Base-by-base conservation (phyloP, 1,140 invertebrate species). In the Tetramorium alpestre region DNA sequence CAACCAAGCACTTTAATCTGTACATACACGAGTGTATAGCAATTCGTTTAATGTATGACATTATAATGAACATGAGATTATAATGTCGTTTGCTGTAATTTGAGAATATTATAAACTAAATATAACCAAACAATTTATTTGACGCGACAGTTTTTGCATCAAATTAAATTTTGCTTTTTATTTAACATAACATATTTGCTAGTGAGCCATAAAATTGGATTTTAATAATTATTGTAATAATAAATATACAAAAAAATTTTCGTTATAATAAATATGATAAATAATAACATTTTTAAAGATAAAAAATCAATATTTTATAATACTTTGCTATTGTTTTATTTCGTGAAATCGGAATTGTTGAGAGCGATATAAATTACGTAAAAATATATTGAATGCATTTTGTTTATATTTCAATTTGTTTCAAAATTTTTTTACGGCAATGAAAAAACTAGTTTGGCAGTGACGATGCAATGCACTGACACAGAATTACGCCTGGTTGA, bases 401-500 rank as follows among this genome's bases (percentile, higher is more conserved):
- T 13, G 25, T 78, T 47, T 78, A 47, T 47, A 49, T 69, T 54
- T 54, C 18, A 54, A 54, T 54, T 54, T 5, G 51, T 2, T 13
- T 2, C 11, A 44, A 44, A 44, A 10, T 8, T 47, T 47, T 13
- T 47, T 13, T 10, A 47, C 11, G 11, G 11, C 10, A 47, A 70
- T 33, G 33, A 56, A 75, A 51, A 73, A n/a, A n/a, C 56, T 5
- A 41, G 51, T 47, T 82, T 41, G 28, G 54, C 13, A 25, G 38
- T 60, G 22, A 73, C 82, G 69, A 44, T 54, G 54, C 33, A 28
- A 44, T 33, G 1, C 22, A 5, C 58, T 13, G n/a, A 58, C 22
- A 41, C 16, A 64, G 25, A 44, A 86, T 65, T 86, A 44, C 25
- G 38, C 41, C 54, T 25, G 25, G 54, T 75, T 75, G 80, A 80